Evolutionary conservation across 2,797 vertebrate species (phyloP).

Genomic region (Brachyrhaphis roseni): DNA sequence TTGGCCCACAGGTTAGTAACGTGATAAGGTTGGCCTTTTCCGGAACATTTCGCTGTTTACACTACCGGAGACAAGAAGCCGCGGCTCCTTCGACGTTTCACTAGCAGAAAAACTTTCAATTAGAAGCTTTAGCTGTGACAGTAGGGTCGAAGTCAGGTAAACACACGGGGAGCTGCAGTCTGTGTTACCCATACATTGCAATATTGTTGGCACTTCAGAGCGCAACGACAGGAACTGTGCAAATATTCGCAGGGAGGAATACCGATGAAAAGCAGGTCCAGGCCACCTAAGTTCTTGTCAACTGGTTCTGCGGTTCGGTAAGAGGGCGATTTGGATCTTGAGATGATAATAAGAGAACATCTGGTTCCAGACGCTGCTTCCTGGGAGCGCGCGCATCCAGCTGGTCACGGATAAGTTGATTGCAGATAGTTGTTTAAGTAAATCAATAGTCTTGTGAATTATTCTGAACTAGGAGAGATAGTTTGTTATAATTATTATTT

Average conservation of each 20-base stretch:
- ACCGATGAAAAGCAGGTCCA: neutral
- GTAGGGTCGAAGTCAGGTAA: neutral
- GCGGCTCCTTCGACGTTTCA: neutral
- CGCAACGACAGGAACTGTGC: neutral
- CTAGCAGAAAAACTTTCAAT: neutral
- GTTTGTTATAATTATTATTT: neutral
- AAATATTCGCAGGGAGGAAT: neutral
- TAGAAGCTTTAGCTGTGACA: neutral
- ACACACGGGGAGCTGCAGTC: neutral
- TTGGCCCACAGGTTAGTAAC: neutral
- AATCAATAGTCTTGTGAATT: neutral
- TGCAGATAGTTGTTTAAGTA: neutral
- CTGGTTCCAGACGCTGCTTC: neutral
- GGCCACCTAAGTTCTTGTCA: neutral
- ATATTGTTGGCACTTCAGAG: neutral
- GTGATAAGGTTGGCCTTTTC: neutral
- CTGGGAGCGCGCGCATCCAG: neutral
- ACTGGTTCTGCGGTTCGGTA: neutral
- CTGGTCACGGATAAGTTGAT: neutral
- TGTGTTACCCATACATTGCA: neutral
- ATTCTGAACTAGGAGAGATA: neutral
- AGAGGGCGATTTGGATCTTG: neutral
- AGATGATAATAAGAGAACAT: neutral
- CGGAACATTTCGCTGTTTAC: neutral
- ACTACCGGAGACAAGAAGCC: neutral